Conservation (phyloP, 2,888 invertebrate genomes). For the Crossocerus cetratus region DNA sequence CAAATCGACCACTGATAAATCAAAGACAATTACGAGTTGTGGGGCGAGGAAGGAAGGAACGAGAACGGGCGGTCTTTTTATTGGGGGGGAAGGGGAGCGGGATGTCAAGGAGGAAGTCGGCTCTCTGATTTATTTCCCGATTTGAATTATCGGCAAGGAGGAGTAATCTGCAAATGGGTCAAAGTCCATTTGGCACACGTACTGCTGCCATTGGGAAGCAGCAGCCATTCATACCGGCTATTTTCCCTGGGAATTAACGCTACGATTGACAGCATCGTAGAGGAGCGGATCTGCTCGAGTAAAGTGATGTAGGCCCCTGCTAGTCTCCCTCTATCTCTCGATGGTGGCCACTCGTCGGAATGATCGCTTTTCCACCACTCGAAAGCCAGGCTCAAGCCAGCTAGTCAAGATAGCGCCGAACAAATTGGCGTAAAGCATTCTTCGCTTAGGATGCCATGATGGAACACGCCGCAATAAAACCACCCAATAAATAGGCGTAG, state of each 20-base stretch:
- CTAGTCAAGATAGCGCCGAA: no score
- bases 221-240: constrained; percentile 2
- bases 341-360: no score
- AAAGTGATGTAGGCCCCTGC: neutral
- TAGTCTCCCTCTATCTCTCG: no score
- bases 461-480: no score
- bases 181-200: constrained; percentile 33
- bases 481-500: no score
- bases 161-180: constrained; percentile 28
- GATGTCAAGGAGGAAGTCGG: neutral
- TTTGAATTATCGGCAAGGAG: neutral
- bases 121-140: neutral
- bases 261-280: constrained; percentile 11
- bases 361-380: no score
- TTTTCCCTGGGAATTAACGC: constrained; percentile 34
- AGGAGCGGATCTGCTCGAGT: constrained; percentile 3
- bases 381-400: no score
- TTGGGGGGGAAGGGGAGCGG: no score
- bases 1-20: constrained; percentile 25
- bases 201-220: neutral
- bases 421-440: no score
- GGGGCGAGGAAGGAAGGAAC: constrained; percentile 23
- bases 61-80: neutral
- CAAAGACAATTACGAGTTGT: constrained; percentile 27
- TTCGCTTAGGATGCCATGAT: no score